A percentile compares a stretch with the other conserved stretches of the same genome.
Evolutionary conservation across 2,113 vertebrate species (phyloP).

Genomic region (Ophthalmotilapia sp.): DNA sequence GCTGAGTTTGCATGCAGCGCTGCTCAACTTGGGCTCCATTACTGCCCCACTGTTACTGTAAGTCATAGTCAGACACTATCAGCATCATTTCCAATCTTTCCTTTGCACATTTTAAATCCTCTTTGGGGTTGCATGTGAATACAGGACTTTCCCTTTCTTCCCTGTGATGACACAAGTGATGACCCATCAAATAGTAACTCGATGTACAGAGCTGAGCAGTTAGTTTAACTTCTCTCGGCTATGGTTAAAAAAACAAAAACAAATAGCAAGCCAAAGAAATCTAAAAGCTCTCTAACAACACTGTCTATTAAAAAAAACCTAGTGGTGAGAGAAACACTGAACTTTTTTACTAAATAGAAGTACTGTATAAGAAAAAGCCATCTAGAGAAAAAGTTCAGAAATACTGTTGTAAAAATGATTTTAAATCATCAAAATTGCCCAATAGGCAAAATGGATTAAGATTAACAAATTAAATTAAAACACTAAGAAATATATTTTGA

Average conservation of each 20-base stretch:
- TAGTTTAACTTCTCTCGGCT: not conserved
- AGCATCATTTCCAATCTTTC: conserved; percentile 1
- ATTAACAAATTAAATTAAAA: not conserved
- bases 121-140: not conserved
- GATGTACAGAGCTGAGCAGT: not conserved
- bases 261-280: not conserved
- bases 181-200: not conserved
- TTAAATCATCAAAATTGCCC: not conserved
- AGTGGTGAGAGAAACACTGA: not conserved
- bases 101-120: conserved; percentile 7
- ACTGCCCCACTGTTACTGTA: conserved; percentile 2
- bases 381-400: not conserved
- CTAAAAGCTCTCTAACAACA: not conserved
- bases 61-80: not conserved
- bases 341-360: not conserved
- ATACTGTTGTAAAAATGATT: not conserved
- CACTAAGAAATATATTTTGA: not conserved
- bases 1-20: not conserved
- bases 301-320: no score
- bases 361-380: not conserved
- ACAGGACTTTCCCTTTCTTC: not conserved
- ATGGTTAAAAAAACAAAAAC: not conserved
- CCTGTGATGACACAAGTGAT: not conserved
- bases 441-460: not conserved
- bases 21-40: conserved; percentile 8